Evolutionary conservation across 2,113 vertebrate species (phyloP).

Genomic region (Pica pica): DNA sequence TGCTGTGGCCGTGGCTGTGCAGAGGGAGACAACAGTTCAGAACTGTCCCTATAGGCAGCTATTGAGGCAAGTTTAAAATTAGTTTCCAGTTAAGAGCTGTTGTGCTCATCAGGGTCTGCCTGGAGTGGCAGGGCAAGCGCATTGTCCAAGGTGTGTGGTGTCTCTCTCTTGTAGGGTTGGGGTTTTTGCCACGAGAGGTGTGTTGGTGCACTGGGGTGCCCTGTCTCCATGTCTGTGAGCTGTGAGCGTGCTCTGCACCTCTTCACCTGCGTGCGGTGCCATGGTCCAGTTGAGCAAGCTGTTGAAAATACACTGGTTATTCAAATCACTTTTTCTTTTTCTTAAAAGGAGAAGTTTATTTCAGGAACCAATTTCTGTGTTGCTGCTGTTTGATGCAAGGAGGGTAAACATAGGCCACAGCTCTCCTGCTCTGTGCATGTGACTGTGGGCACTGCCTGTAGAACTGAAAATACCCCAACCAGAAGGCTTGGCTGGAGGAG

Average conservation of each 20-base stretch:
- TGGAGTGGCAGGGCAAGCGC: neutral
- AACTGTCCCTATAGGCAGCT: neutral
- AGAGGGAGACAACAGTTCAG: rapidly evolving
- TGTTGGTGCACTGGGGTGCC: neutral
- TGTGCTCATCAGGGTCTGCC: neutral
- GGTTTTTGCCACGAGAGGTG: rapidly evolving
- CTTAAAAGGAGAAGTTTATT: neutral
- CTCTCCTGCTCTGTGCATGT: rapidly evolving
- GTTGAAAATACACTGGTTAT: neutral
- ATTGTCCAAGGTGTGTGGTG: rapidly evolving
- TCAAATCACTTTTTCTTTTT: neutral
- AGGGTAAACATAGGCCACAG: neutral
- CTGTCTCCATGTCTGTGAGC: neutral
- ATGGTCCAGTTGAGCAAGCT: too few species aligned
- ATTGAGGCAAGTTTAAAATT: neutral
- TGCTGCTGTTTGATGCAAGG: rapidly evolving
- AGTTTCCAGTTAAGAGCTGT: neutral
- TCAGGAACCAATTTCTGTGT: neutral
- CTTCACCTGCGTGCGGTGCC: rapidly evolving
- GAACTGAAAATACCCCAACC: neutral
- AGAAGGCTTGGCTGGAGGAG: neutral
- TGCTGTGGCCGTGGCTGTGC: neutral
- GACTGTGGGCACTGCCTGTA: neutral
- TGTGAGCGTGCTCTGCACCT: rapidly evolving
- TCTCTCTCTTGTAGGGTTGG: too few species aligned